These are phyloP conservation scores for crab-eating macaque (Macaca fascicularis) DNA, from an alignment of 2,113 vertebrate genomes.

Conservation along the genomic window T2T-MFA8v1.1 NC_088395.1:117678001-117678500, in stretches of 20 bases:
- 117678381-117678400: not conserved
- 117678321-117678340: not conserved
- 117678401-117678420: constrained; percentile 1
- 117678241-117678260: not conserved
- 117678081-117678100: constrained; percentile 1
- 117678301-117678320: not conserved
- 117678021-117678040: not conserved
- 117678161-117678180: not conserved
- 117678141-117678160: not conserved
- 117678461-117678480: no score
- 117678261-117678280: constrained; percentile 9
- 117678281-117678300: constrained; percentile 27
- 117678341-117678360: not conserved
- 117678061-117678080: not conserved
- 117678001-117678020: not conserved
- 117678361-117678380: not conserved
- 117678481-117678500: no score
- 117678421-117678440: not conserved
- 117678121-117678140: not conserved
- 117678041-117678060: not conserved
- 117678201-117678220: constrained; percentile 22
- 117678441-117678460: not conserved
- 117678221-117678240: not conserved
- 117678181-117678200: not conserved
- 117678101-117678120: not conserved